Evolutionary conservation across 2,888 invertebrate genomes (phyloP).

Genomic region (Clistopyga incitator): DNA sequence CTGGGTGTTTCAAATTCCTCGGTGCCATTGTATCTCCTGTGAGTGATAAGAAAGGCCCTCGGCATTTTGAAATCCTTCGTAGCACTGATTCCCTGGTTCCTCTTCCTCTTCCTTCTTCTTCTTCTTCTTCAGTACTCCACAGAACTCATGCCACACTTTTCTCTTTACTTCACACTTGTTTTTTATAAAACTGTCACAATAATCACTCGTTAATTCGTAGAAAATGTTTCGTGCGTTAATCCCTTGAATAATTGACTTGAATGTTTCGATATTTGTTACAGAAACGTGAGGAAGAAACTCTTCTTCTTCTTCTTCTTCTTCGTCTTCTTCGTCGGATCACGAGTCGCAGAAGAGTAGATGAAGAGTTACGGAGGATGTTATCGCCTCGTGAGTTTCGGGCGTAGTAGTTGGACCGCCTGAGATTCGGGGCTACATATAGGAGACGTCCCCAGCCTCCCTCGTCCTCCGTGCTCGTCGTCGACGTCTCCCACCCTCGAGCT

Average conservation of each 20-base stretch:
- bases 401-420: constrained; percentile 82
- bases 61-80: constrained; percentile 84
- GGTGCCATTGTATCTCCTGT: constrained; percentile 85
- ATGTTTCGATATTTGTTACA: background rate
- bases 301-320: background rate
- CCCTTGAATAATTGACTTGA: background rate
- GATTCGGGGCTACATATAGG: constrained; percentile 84
- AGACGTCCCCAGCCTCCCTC: constrained; percentile 80
- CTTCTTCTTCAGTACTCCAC: constrained; percentile 59
- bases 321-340: background rate
- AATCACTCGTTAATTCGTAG: constrained; percentile 39
- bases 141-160: constrained; percentile 62
- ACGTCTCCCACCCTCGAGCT: constrained; percentile 68
- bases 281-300: background rate
- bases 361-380: constrained; percentile 70
- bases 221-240: background rate
- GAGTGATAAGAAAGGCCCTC: constrained; percentile 88
- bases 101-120: constrained; percentile 35
- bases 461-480: constrained; percentile 67
- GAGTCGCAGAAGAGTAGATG: background rate
- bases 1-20: constrained; percentile 79
- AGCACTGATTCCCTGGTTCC: constrained; percentile 3
- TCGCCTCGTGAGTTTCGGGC: constrained; percentile 80
- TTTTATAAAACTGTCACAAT: constrained; percentile 47
- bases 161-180: constrained; percentile 36